Conservation (phyloP, 2,888 invertebrate genomes). For the Helobdella robusta region DNA sequence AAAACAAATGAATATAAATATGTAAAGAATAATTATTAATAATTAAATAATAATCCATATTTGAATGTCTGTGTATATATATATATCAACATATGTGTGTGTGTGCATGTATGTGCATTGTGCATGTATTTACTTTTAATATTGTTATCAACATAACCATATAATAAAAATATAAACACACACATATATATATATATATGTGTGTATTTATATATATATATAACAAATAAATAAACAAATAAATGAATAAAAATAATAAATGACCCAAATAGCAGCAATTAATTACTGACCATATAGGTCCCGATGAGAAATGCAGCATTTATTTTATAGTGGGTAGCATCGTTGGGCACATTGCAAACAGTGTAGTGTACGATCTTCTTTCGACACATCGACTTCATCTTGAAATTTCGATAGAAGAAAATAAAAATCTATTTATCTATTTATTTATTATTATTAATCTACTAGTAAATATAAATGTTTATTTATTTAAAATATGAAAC, state of each 20-base stretch:
- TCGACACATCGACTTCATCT: constrained; percentile 12
- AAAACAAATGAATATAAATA: too few relatives aligned
- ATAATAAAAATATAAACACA: too few relatives aligned
- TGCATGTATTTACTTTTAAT: too few relatives aligned
- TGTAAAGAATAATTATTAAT: too few relatives aligned
- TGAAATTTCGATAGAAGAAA: not conserved
- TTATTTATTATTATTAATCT: not conserved
- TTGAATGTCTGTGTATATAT: too few relatives aligned
- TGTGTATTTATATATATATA: not conserved
- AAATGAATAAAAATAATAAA: too few relatives aligned
- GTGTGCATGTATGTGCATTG: too few relatives aligned
- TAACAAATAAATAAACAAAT: not conserved
- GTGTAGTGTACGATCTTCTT: constrained; percentile 26
- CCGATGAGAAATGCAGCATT: constrained; percentile 29
- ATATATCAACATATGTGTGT: too few relatives aligned
- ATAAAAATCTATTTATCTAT: too few relatives aligned
- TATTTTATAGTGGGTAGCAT: constrained; percentile 21
- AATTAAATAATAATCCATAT: too few relatives aligned
- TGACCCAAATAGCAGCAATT: too few relatives aligned
- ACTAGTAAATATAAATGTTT: not conserved
- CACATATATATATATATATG: not conserved
- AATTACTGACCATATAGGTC: constrained; percentile 23
- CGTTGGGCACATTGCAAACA: not conserved
- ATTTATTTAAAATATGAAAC: not conserved
- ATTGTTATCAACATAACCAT: too few relatives aligned